Evolutionary conservation across 2,113 vertebrate genomes (phyloP).

Genomic region (Willisornis vidua): DNA sequence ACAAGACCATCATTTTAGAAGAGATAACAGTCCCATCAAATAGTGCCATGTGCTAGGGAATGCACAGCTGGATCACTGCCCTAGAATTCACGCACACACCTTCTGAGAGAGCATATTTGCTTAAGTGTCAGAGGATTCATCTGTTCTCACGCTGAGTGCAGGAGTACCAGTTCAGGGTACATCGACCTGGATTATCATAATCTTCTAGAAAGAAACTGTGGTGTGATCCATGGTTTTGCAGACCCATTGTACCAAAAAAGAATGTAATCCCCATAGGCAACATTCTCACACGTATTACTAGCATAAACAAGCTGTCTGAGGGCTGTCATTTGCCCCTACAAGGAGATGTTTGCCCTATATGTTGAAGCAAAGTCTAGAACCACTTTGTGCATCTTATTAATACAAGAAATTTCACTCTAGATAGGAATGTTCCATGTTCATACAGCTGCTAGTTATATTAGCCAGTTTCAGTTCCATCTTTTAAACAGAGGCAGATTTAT

Average conservation of each 20-base stretch:
- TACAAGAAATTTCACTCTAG: not conserved
- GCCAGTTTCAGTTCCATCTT: not conserved
- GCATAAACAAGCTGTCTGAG: not conserved
- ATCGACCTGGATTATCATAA: not conserved
- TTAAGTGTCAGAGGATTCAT: not conserved
- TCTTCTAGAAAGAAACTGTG: not conserved
- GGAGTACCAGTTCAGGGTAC: not conserved
- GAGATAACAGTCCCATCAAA: not conserved
- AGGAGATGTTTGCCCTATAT: not conserved
- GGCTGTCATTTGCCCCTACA: not conserved
- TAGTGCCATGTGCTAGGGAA: not conserved
- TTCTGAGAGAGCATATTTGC: not conserved
- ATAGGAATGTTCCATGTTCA: not conserved
- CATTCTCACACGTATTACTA: not conserved
- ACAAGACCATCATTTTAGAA: not conserved
- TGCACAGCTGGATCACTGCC: not conserved
- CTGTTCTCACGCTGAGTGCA: not conserved
- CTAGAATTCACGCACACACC: not conserved
- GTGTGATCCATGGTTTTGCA: not conserved
- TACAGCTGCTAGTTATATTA: not conserved
- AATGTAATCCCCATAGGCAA: not conserved
- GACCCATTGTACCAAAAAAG: not conserved
- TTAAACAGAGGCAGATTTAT: not conserved
- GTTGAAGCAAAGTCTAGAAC: not conserved
- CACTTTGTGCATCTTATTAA: not conserved